Percentiles rank a stretch among this genome's conserved stretches.
Conservation (phyloP, 2,888 invertebrate species). For the Uropetala carovei region DNA sequence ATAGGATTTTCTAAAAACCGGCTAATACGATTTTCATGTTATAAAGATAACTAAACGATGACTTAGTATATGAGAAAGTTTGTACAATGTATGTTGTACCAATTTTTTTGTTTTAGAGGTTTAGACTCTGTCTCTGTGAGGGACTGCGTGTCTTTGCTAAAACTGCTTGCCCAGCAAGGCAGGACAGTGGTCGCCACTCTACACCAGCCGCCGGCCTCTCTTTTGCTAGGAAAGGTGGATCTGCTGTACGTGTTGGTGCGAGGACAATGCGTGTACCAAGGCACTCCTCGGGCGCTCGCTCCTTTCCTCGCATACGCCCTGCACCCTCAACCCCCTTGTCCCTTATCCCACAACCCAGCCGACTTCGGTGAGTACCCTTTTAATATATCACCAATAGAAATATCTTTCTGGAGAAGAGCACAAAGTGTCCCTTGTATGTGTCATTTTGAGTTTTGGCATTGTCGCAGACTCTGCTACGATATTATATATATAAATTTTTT, state of each 20-base stretch:
- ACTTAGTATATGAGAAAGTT: too few relatives aligned
- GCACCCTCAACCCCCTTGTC: conserved; percentile 77
- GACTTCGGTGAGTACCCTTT: conserved; percentile 80
- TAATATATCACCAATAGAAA: conserved; percentile 33
- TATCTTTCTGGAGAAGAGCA: conserved; percentile 38
- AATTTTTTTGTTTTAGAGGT: too few relatives aligned
- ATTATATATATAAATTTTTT: too few relatives aligned
- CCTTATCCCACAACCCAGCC: conserved; percentile 82
- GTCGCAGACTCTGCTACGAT: too few relatives aligned
- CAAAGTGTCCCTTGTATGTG: too few relatives aligned
- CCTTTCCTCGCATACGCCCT: conserved; percentile 77
- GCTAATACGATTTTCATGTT: too few relatives aligned
- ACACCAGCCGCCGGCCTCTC: conserved; percentile 83
- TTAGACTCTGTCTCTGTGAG: conserved; percentile 82
- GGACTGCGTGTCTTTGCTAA: conserved; percentile 79
- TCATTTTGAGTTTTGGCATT: too few relatives aligned
- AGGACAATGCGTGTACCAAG: conserved; percentile 82
- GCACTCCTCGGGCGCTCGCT: conserved; percentile 80
- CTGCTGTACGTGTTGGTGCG: conserved; percentile 82
- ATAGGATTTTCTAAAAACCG: too few relatives aligned
- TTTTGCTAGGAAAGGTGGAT: conserved; percentile 80
- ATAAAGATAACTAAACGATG: too few relatives aligned
- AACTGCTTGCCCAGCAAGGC: conserved; percentile 80
- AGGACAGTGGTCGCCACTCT: conserved; percentile 84
- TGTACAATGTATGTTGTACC: too few relatives aligned